A percentile compares a stretch with the other conserved stretches of the same genome.
phyloP scores from a whole-genome alignment of 2,888 invertebrate genomes.

The Dicyrtomina minuta region DNA sequence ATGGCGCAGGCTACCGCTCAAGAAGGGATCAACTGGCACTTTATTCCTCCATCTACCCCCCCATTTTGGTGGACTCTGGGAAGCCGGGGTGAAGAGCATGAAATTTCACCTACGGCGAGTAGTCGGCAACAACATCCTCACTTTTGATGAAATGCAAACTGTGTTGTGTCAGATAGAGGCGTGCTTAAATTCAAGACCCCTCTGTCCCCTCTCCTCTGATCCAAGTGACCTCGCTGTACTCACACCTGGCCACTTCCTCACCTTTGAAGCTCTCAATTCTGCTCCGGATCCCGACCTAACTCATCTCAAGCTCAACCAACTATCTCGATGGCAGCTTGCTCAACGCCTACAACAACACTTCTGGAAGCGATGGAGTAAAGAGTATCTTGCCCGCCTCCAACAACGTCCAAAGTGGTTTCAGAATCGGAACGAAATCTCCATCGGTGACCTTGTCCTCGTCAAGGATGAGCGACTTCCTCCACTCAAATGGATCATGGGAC shows the following conservation, averaged over 20 bases:
- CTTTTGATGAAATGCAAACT: too few species aligned
- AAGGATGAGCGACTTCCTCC: constrained; percentile 53
- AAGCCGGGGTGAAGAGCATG: too few species aligned
- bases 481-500: constrained; percentile 53
- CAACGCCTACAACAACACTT: constrained; percentile 52
- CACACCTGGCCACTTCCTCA: constrained; percentile 55
- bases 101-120: constrained; percentile 40
- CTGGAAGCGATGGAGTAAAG: constrained; percentile 48
- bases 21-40: constrained; percentile 28
- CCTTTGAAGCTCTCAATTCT: constrained; percentile 44
- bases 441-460: constrained; percentile 54
- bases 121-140: not conserved
- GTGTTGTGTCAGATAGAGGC: constrained; percentile 52
- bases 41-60: constrained; percentile 21
- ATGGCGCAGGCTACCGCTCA: too few species aligned
- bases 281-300: constrained; percentile 52
- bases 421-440: constrained; percentile 37
- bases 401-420: constrained; percentile 53
- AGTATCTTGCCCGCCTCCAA: constrained; percentile 54
- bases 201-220: constrained; percentile 52
- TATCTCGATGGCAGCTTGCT: constrained; percentile 52
- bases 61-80: too few species aligned
- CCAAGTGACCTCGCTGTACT: constrained; percentile 49
- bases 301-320: constrained; percentile 41
- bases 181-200: constrained; percentile 54